phyloP scores from a whole-genome alignment of 2,113 vertebrate genomes.

The Argyrosomus japonicus region DNA sequence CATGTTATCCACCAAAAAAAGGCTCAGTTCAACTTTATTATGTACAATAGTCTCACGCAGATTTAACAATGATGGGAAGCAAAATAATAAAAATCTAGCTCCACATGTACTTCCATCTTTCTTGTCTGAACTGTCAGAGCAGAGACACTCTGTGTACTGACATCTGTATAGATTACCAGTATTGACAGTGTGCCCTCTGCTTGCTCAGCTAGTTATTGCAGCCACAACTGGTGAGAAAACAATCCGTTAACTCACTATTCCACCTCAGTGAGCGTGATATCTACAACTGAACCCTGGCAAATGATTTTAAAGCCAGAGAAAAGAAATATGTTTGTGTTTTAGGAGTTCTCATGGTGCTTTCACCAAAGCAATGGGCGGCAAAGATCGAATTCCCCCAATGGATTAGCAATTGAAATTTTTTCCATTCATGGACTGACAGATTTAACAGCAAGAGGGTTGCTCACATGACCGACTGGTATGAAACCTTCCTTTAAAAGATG shows the following conservation, averaged over 20 bases:
- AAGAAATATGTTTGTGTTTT: conserved; percentile 4
- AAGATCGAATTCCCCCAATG: background rate
- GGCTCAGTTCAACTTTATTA: background rate
- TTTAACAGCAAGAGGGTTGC: background rate
- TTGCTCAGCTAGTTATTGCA: conserved; percentile 34
- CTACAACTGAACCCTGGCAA: background rate
- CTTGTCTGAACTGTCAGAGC: background rate
- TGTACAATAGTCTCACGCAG: background rate
- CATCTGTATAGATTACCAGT: background rate
- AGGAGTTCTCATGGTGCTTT: conserved; percentile 9
- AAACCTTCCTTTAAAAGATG: background rate
- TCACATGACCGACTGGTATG: background rate
- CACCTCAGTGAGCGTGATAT: background rate
- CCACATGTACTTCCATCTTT: background rate
- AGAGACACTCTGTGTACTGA: background rate
- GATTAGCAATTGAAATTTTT: conserved; percentile 9
- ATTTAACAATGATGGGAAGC: background rate
- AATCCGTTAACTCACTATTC: conserved; percentile 17
- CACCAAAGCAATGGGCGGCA: background rate
- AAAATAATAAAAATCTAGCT: background rate
- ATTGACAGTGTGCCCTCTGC: conserved; percentile 22
- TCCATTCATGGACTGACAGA: background rate
- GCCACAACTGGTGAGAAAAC: conserved; percentile 6
- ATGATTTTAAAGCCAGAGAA: conserved; percentile 25
- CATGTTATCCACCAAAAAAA: background rate